Evolutionary conservation across 2,888 invertebrate genomes (phyloP).

Genomic region (Xylota sylvarum): DNA sequence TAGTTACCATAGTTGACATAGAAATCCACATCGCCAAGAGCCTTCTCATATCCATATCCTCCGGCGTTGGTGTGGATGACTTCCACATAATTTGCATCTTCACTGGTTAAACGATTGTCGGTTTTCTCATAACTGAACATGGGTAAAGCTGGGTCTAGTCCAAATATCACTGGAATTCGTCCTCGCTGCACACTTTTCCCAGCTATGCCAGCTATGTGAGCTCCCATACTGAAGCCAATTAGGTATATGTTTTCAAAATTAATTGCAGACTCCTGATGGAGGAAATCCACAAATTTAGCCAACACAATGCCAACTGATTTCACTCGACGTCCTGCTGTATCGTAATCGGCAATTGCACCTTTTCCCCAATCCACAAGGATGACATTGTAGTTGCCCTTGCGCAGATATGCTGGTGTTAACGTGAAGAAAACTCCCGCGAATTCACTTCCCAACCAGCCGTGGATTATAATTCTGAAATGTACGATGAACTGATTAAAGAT

Average conservation of each 20-base stretch:
- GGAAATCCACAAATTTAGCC: slow-evolving; percentile 88
- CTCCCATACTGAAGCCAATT: slow-evolving; percentile 87
- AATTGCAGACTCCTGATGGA: slow-evolving; percentile 86
- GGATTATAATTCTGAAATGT: slow-evolving; percentile 81
- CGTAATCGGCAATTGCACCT: slow-evolving; percentile 82
- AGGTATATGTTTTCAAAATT: slow-evolving; percentile 81
- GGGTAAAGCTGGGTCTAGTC: slow-evolving; percentile 88
- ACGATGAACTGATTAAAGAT: background rate
- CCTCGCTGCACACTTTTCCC: slow-evolving; percentile 83
- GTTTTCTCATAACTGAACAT: slow-evolving; percentile 81
- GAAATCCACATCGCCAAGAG: slow-evolving; percentile 86
- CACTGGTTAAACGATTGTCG: slow-evolving; percentile 85
- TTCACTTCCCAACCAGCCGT: slow-evolving; percentile 83
- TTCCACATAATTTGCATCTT: slow-evolving; percentile 90
- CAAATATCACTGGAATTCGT: slow-evolving; percentile 83
- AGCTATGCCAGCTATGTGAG: slow-evolving; percentile 87
- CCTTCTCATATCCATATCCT: slow-evolving; percentile 83
- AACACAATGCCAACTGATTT: slow-evolving; percentile 86
- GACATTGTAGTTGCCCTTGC: slow-evolving; percentile 80
- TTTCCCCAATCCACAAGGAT: slow-evolving; percentile 83
- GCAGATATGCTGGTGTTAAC: slow-evolving; percentile 81
- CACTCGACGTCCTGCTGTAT: slow-evolving; percentile 82
- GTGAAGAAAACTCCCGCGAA: slow-evolving; percentile 80
- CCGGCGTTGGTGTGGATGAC: slow-evolving; percentile 89
- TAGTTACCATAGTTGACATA: slow-evolving; percentile 87